Evolutionary conservation across 2,113 vertebrate species (phyloP).

Genomic region (Dipodomys merriami): DNA sequence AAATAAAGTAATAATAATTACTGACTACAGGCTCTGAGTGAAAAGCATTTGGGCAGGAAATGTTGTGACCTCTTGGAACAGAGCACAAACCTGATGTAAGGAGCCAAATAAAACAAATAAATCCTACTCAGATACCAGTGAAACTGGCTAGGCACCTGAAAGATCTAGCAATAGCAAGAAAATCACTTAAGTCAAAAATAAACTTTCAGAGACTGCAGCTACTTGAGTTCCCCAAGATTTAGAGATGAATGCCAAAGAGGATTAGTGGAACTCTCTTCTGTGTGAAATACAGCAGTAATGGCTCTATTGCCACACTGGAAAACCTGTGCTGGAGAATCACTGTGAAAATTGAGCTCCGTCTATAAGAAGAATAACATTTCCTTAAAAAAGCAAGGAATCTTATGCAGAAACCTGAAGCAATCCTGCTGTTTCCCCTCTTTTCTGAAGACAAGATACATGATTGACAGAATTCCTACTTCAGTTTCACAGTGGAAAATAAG

Average conservation of each 20-base stretch:
- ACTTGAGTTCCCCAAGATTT: constrained; percentile 63
- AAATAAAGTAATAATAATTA: constrained; percentile 60
- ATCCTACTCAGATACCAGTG: constrained; percentile 39
- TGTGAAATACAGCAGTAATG: constrained; percentile 44
- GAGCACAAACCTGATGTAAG: constrained; percentile 23
- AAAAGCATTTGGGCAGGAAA: constrained; percentile 21
- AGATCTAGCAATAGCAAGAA: constrained; percentile 58
- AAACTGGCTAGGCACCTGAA: constrained; percentile 39
- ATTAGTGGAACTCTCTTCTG: constrained; percentile 53
- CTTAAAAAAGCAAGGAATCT: constrained; percentile 10
- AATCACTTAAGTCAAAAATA: constrained; percentile 72
- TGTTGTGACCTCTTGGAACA: constrained; percentile 27
- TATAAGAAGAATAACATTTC: constrained; percentile 46
- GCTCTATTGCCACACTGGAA: neutral
- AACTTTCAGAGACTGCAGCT: constrained; percentile 58
- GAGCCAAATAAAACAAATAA: constrained; percentile 58
- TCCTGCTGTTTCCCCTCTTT: neutral
- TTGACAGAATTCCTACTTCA: neutral
- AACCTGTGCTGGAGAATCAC: neutral
- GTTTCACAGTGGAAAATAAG: neutral
- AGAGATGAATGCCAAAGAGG: constrained; percentile 64
- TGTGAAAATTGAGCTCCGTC: neutral
- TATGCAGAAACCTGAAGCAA: neutral
- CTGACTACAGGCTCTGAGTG: constrained; percentile 12
- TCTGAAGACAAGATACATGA: neutral